Evolutionary conservation across 2,888 invertebrate species (phyloP).

Genomic region (Melipona bicolor): DNA sequence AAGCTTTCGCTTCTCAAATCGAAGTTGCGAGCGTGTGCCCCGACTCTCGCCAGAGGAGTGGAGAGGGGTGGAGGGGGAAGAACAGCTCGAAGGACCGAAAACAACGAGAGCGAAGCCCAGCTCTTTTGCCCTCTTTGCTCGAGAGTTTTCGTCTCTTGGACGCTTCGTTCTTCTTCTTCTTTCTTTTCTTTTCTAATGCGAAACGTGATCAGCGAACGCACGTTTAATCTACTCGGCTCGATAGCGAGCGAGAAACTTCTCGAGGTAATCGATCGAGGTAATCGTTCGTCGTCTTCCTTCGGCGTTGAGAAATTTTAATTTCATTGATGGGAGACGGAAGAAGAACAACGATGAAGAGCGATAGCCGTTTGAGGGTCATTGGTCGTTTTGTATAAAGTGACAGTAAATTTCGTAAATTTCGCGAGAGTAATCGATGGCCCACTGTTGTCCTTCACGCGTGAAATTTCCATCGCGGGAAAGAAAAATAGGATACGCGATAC

Average conservation of each 20-base stretch:
- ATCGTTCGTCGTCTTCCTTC: constrained; percentile 36
- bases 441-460: no score
- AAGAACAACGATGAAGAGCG: no score
- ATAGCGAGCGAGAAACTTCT: neutral
- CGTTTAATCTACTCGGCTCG: constrained; percentile 67
- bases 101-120: constrained; percentile 17
- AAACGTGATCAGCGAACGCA: constrained; percentile 55
- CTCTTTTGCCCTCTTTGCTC: neutral
- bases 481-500: no score
- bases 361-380: no score
- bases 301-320: constrained; percentile 26
- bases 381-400: no score
- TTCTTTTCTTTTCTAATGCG: neutral
- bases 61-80: constrained; percentile 23
- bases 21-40: constrained; percentile 70
- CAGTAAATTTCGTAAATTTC: no score
- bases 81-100: constrained; percentile 10
- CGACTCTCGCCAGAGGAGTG: constrained; percentile 62
- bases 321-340: neutral
- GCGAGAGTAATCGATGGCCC: no score
- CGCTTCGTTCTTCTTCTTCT: constrained; percentile 1
- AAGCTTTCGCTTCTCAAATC: constrained; percentile 75
- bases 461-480: no score
- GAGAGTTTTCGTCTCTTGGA: constrained; percentile 7
- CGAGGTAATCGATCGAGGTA: constrained; percentile 50